Percentiles rank a stretch among this genome's conserved stretches.
Evolutionary conservation across 2,888 invertebrate species (phyloP).

Genomic region (Hedya salicella): DNA sequence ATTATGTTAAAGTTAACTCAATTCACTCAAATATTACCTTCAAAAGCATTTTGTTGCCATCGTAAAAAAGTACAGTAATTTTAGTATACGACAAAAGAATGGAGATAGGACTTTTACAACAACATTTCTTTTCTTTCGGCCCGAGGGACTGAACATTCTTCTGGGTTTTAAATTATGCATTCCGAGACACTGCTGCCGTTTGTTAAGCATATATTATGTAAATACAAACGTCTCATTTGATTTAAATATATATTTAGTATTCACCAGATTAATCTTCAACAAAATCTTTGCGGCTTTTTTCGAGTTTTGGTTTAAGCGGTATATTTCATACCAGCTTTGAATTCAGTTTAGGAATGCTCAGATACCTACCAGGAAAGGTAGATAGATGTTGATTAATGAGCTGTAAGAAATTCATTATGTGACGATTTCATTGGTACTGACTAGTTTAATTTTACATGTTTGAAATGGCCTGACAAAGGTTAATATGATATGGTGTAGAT

Average conservation of each 20-base stretch:
- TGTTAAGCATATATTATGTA: constrained; percentile 36
- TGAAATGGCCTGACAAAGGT: no score
- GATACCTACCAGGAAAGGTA: no score
- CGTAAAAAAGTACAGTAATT: constrained; percentile 21
- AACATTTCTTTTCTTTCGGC: constrained; percentile 10
- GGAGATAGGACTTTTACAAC: constrained; percentile 14
- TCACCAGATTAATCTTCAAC: constrained; percentile 7
- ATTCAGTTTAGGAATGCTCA: no score
- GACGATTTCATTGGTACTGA: no score
- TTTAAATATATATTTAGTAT: constrained; percentile 22
- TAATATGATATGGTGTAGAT: no score
- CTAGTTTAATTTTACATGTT: no score
- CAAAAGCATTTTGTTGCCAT: neutral
- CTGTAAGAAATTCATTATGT: no score
- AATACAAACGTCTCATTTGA: constrained; percentile 21
- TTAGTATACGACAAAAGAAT: constrained; percentile 21
- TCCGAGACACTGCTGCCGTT: constrained; percentile 15
- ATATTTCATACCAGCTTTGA: neutral
- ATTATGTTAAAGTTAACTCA: no score
- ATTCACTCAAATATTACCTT: neutral
- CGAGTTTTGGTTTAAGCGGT: neutral
- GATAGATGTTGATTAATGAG: no score
- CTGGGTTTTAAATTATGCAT: constrained; percentile 34
- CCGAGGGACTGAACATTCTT: constrained; percentile 14
- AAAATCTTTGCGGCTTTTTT: neutral